These are phyloP conservation scores for Redunca redunca DNA, from an alignment of 2,113 vertebrate genomes.

Conservation along the genomic window DNA sequence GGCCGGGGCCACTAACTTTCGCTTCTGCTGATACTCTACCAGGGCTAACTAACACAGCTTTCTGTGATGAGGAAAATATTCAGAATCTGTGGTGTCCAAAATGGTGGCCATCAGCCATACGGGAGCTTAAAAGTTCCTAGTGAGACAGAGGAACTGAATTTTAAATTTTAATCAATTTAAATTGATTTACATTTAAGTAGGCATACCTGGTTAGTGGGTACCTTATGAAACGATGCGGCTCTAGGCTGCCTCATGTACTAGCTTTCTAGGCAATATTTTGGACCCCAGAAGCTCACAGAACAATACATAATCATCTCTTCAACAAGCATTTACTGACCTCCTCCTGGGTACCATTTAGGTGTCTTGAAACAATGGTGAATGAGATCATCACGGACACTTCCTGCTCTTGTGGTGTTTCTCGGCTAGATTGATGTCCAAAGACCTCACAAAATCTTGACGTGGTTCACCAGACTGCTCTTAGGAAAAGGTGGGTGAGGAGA, in stretches of 20 bases:
- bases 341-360: background rate
- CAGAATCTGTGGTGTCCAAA: background rate
- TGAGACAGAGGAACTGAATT: background rate
- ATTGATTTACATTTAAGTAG: background rate
- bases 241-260: background rate
- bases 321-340: background rate
- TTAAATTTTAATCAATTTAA: background rate
- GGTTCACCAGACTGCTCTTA: constrained; percentile 33
- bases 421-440: background rate
- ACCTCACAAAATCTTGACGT: background rate
- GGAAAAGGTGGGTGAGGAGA: constrained; percentile 49
- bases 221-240: background rate
- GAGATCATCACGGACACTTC: background rate
- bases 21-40: background rate
- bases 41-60: background rate
- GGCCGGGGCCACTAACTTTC: background rate
- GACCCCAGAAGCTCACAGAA: background rate
- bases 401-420: background rate
- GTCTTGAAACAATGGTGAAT: background rate
- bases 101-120: background rate
- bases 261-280: background rate
- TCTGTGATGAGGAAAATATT: background rate
- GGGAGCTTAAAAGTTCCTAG: background rate
- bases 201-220: background rate
- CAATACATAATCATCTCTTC: background rate